Evolutionary conservation across 2,113 vertebrate genomes (phyloP).

Genomic region (Fulmarus glacialis): DNA sequence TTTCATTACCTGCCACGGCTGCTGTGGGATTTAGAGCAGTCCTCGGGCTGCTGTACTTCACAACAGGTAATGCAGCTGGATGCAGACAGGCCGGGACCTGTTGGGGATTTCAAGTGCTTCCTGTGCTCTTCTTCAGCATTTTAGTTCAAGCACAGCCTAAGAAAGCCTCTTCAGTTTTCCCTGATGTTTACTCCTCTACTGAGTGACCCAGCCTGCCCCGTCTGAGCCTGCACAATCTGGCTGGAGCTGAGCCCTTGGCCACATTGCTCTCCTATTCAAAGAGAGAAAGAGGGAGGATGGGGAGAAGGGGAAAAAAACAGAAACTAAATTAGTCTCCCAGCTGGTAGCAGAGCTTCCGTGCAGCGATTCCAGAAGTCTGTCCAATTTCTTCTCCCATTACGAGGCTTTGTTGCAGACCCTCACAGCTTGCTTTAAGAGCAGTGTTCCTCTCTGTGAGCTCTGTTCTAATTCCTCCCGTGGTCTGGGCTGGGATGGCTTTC

Average conservation of each 20-base stretch:
- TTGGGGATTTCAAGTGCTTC: background rate
- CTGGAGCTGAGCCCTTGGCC: conserved; percentile 19
- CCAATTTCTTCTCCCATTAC: background rate
- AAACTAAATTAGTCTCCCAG: conserved; percentile 36
- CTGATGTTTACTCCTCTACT: background rate
- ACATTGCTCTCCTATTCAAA: background rate
- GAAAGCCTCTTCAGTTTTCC: background rate
- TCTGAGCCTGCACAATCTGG: background rate
- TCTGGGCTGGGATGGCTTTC: background rate
- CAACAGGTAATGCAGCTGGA: background rate
- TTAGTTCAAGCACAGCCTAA: background rate
- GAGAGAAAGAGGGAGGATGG: background rate
- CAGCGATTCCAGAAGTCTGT: background rate
- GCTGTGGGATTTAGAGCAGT: background rate
- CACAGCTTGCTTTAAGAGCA: background rate
- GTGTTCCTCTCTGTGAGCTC: accelerated
- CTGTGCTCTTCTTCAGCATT: background rate
- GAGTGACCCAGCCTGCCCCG: background rate
- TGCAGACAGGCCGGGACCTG: background rate
- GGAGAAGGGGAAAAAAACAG: background rate
- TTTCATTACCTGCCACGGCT: background rate
- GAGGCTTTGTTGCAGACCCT: background rate
- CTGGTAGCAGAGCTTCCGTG: background rate
- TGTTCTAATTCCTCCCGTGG: background rate
- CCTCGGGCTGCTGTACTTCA: background rate